These are phyloP conservation scores for Cyprinodon tularosa DNA, from an alignment of 2,113 vertebrate species.

Conservation along the genomic window DNA sequence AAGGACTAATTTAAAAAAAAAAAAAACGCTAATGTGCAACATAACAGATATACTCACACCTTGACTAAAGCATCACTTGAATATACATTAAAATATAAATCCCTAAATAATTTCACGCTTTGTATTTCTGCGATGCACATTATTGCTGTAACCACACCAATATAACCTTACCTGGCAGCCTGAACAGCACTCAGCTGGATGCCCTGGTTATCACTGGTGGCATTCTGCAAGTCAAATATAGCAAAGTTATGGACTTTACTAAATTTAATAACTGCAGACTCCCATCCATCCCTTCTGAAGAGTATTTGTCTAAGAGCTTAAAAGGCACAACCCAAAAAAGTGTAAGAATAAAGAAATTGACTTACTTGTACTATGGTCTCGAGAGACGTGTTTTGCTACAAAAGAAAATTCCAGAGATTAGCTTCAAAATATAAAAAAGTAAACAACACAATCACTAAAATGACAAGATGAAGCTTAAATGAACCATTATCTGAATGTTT, in stretches of 20 bases:
- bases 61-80: background rate
- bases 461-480: background rate
- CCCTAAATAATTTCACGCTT: background rate
- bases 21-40: background rate
- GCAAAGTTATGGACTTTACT: background rate
- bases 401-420: constrained; percentile 22
- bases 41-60: too few species aligned
- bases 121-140: background rate
- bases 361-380: constrained; percentile 99
- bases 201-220: constrained; percentile 98
- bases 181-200: constrained; percentile 97
- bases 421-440: background rate
- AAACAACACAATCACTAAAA: background rate
- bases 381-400: constrained; percentile 97
- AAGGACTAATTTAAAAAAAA: background rate
- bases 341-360: background rate
- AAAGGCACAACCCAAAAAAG: background rate
- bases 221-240: constrained; percentile 83
- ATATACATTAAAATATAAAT: background rate
- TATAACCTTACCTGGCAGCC: constrained; percentile 90
- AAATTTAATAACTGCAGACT: background rate
- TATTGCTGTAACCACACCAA: background rate
- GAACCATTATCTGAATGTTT: background rate
- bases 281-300: too few species aligned
- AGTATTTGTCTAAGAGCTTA: background rate